These are phyloP conservation scores for Parelbella ahira DNA, from an alignment of 2,888 invertebrate genomes.

Conservation along the genomic window DNA sequence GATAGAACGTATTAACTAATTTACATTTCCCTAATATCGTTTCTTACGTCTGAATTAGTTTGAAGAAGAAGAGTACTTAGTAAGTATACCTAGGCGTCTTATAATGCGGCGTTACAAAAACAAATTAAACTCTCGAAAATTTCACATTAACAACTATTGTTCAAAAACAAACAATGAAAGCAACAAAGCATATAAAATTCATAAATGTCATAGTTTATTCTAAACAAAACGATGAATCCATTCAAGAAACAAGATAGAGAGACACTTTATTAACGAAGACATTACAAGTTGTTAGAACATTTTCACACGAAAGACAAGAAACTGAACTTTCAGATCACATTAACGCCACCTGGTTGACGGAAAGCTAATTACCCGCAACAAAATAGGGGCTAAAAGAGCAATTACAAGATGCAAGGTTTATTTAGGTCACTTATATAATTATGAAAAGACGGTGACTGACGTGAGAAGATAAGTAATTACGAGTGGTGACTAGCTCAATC, in stretches of 20 bases:
- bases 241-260: slow-evolving; percentile 20
- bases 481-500: slow-evolving; percentile 44
- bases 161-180: slow-evolving; percentile 4
- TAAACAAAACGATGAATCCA: slow-evolving; percentile 3
- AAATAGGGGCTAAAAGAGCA: slow-evolving; percentile 28
- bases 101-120: too few species aligned
- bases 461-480: slow-evolving; percentile 55
- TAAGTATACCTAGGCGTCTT: too few species aligned
- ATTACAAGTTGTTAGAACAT: slow-evolving; percentile 16
- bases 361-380: slow-evolving; percentile 16
- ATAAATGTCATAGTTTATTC: slow-evolving; percentile 3
- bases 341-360: slow-evolving; percentile 15
- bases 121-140: too few species aligned
- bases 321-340: slow-evolving; percentile 18
- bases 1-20: too few species aligned
- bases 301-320: slow-evolving; percentile 17
- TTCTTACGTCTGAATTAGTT: too few species aligned
- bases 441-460: slow-evolving; percentile 32
- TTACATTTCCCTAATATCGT: slow-evolving; percentile 1
- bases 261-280: slow-evolving; percentile 15
- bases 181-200: slow-evolving; percentile 13
- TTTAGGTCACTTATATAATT: slow-evolving; percentile 36
- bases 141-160: too few species aligned
- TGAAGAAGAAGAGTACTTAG: too few species aligned
- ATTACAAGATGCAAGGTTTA: slow-evolving; percentile 31